Percentiles rank a stretch among this genome's conserved stretches.
phyloP scores from a whole-genome alignment of 2,888 invertebrate species.

The Chrysina gloriosa region DNA sequence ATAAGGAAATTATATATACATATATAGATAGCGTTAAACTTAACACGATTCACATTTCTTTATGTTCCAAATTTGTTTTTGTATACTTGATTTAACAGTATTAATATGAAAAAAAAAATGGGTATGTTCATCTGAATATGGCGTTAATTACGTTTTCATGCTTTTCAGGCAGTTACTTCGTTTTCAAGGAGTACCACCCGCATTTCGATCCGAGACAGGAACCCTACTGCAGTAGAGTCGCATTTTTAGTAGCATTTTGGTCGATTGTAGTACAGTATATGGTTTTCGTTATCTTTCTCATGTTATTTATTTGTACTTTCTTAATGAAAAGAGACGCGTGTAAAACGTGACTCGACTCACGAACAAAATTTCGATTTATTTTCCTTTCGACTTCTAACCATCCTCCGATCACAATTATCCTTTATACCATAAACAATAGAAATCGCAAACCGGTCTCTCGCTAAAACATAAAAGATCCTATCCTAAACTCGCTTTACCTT shows the following conservation, averaged over 20 bases:
- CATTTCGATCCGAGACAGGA: slow-evolving; percentile 46
- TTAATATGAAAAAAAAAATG: no score
- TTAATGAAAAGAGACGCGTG: slow-evolving; percentile 58
- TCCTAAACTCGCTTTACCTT: no score
- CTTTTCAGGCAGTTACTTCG: slow-evolving; percentile 46
- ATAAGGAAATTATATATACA: no score
- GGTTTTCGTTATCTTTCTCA: slow-evolving; percentile 55
- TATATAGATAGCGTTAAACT: no score
- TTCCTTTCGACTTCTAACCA: slow-evolving; percentile 1
- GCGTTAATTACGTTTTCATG: neutral
- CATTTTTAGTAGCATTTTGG: slow-evolving; percentile 58
- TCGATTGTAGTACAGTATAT: slow-evolving; percentile 59
- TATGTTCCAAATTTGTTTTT: no score
- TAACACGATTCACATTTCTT: no score
- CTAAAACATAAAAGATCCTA: no score
- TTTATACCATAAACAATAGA: neutral
- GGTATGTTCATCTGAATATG: no score
- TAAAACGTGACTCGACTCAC: slow-evolving; percentile 49
- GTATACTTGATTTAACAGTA: no score
- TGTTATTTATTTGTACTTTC: slow-evolving; percentile 58
- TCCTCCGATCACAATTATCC: neutral
- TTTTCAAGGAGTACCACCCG: slow-evolving; percentile 49
- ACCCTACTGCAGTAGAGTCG: slow-evolving; percentile 48
- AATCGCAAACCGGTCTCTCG: no score
- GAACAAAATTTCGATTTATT: neutral